Evolutionary conservation across 2,113 vertebrate species (phyloP), one percentile per base, ranked within the genome.

Genomic region (Caloenas nicobarica): DNA sequence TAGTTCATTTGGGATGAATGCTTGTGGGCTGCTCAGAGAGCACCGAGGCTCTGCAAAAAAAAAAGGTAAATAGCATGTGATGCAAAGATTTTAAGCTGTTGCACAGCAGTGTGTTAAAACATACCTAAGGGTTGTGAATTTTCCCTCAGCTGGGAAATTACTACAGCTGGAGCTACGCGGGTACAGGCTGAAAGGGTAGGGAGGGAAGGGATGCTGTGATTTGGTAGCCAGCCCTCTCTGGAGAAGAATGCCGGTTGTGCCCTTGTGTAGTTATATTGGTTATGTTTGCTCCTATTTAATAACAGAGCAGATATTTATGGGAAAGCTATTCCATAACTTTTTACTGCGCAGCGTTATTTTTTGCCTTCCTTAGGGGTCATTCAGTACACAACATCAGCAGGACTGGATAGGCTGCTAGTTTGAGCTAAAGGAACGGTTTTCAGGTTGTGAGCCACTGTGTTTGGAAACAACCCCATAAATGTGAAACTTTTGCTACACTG

Each of bases 141-240:
- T 73, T 62, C 54, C 33, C 12, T 65, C 72, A 13, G 16, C 29
- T 70, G 78, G 66, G 76, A 61, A 64, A 14, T 57, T 5, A 4
- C 23, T 17, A 0, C 2, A 17, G 44, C 9, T 65, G 80, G 53
- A 92, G 38, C 9, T 54, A 2, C 0, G 3, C 0, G 12, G 38
- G n/a, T 62, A 6, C 0, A 3, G n/a, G 33, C 68, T 81, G 7
- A 7, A 17, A 38, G 58, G 14, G 3, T 22, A 38, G 10, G 33
- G 36, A 44, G 36, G 46, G 16, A 18, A 6, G 22, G 46, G 69
- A 13, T 74, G 62, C 60, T 74, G 26, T 14, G 72, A 38, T 5
- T 2, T 54, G 44, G 9, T 9, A 51, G 61, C 42, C 70, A 23
- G 18, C 34, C 0, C 26, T n/a, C 34, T 28, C 11, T 31, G 3